Evolutionary conservation across 1,140 invertebrate genomes (phyloP).

Genomic region (Asobara japonica): DNA sequence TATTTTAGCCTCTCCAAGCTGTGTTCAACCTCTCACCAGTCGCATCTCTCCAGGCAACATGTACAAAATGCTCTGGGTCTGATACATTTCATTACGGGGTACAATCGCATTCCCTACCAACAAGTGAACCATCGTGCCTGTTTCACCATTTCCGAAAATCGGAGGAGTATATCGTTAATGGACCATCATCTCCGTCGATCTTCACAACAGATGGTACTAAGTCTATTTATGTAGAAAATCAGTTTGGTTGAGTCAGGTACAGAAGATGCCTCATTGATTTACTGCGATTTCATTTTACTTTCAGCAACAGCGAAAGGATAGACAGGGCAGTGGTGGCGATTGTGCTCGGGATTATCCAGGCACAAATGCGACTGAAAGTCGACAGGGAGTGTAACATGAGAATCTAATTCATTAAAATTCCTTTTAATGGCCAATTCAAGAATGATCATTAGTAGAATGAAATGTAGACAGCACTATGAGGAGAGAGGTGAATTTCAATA

Average conservation of each 20-base stretch:
- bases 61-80: too few relatives aligned
- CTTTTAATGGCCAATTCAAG: neutral
- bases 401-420: conserved; percentile 18
- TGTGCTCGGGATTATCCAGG: neutral
- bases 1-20: too few relatives aligned
- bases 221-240: neutral
- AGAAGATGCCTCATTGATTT: neutral
- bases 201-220: too few relatives aligned
- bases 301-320: neutral
- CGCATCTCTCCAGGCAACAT: too few relatives aligned
- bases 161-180: too few relatives aligned
- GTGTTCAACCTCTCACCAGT: too few relatives aligned
- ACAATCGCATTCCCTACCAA: too few relatives aligned
- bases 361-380: conserved; percentile 1
- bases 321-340: neutral
- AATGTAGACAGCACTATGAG: neutral
- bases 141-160: too few relatives aligned
- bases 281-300: neutral
- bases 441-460: conserved; percentile 6
- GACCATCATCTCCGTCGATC: too few relatives aligned
- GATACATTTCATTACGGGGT: too few relatives aligned
- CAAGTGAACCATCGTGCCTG: too few relatives aligned
- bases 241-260: neutral
- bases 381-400: conserved; percentile 19
- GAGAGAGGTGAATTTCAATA: neutral